Base-by-base conservation (phyloP, 2,113 vertebrate species). In the Microcebus lehilahytsara region DNA sequence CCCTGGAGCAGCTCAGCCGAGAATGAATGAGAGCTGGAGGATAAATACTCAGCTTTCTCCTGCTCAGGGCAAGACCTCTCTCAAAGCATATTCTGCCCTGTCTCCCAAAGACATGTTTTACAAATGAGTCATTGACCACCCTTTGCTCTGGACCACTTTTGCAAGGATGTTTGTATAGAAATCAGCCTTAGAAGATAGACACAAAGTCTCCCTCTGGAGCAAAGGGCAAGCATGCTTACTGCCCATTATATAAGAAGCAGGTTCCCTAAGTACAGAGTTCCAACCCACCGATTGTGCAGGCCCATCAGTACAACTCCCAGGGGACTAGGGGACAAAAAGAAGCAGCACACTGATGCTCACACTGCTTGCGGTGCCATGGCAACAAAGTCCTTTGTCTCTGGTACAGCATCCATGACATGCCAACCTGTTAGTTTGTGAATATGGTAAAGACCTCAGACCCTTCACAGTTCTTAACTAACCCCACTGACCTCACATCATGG, bases 321-420 rank as follows among this genome's bases (percentile, higher is more conserved):
- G 27, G 53, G 42, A 20, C 25, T 7, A 40, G 23, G 3, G 0
- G 42, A 42, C 75, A 27, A 69, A n/a, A 19, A n/a, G 12, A 64
- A 60, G 1, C 27, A 34, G 9, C 12, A 4, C 30, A 9, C 0
- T 0, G 6, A n/a, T 9, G 51, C 19, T 75, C 67, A n/a, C 1
- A 5, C 34, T 32, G 17, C 34, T 37, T 46, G 46, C 22, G 37
- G 3, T 0, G 7, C 23, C 13, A 0, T 11, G 9, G 37, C 0
- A 12, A 3, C 11, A 1, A 42, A 46, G 14, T 20, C 49, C 71
- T 49, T 30, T 46, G 40, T 69, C 23, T 80, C 37, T 11, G 9
- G 32, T 12, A 11, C 0, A 30, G 8, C 32, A 66, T 42, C 77
- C 2, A 5, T 16, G 16, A 58, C 19, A 60, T 13, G 9, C 34